These are phyloP conservation scores for Megatriorchis doriae DNA, from an alignment of 2,113 vertebrate genomes.

Conservation along the genomic window DNA sequence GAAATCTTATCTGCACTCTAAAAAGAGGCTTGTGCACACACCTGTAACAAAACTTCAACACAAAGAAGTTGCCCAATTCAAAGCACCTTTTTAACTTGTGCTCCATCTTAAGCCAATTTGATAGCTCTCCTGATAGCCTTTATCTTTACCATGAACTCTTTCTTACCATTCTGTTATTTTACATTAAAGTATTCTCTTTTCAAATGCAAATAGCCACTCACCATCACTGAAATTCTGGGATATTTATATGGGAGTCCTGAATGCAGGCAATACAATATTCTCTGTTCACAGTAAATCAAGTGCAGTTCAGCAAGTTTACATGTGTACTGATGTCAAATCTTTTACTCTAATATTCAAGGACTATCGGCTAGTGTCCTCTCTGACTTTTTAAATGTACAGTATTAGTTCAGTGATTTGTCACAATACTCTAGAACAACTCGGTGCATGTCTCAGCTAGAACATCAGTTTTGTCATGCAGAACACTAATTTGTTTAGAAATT, in stretches of 20 bases:
- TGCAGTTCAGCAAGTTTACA: background rate
- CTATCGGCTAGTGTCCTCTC: background rate
- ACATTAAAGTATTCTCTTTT: background rate
- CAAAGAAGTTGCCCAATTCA: background rate
- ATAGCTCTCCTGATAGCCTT: background rate
- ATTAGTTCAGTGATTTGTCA: background rate
- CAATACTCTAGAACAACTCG: background rate
- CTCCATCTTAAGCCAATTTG: background rate
- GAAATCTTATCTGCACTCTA: background rate
- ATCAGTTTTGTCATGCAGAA: background rate
- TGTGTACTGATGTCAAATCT: background rate
- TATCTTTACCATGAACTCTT: background rate
- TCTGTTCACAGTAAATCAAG: background rate
- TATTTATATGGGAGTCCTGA: background rate
- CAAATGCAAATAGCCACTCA: background rate
- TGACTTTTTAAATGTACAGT: background rate
- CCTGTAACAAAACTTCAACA: background rate
- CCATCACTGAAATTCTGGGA: background rate
- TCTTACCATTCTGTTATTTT: background rate
- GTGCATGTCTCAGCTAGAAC: background rate
- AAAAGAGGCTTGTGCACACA: background rate
- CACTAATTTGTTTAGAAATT: conserved; percentile 16
- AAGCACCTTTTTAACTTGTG: background rate
- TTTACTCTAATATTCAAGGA: background rate
- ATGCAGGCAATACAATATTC: background rate